A percentile compares a stretch with the other conserved stretches of the same genome.
Conservation (phyloP, 1,140 invertebrate species). For the Parapsyche elsis region DNA sequence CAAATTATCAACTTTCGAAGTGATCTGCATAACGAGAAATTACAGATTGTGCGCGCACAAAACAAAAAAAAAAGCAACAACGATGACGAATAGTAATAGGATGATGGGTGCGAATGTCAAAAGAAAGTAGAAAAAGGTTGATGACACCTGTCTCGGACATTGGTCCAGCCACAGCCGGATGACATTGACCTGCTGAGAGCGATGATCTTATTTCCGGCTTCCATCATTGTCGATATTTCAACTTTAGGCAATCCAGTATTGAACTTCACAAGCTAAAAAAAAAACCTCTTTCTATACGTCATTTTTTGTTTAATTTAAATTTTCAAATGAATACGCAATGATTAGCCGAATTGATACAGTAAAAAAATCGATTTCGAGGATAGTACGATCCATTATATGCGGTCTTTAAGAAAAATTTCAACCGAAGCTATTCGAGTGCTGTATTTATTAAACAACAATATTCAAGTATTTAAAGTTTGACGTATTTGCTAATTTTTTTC, state of each 20-base stretch:
- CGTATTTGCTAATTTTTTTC: not conserved
- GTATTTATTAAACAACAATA: not conserved
- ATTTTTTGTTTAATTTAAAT: too few relatives aligned
- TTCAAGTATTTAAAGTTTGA: not conserved
- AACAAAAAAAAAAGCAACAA: not conserved
- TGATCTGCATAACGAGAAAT: conserved; percentile 16
- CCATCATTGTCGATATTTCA: too few relatives aligned
- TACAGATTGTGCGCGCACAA: not conserved
- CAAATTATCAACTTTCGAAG: conserved; percentile 13
- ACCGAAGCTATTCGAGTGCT: not conserved
- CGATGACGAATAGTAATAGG: not conserved
- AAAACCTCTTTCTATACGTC: too few relatives aligned
- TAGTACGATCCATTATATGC: not conserved
- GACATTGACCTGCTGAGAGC: conserved; percentile 39
- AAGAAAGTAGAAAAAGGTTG: conserved; percentile 27
- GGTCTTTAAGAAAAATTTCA: conserved; percentile 3
- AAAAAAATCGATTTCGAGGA: not conserved
- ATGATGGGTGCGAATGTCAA: not conserved
- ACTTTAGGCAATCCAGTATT: too few relatives aligned
- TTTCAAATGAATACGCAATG: too few relatives aligned
- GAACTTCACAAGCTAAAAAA: too few relatives aligned
- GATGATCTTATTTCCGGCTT: conserved; percentile 37
- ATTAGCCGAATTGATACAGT: not conserved
- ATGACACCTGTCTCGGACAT: not conserved
- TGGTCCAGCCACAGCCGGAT: conserved; percentile 10